These are phyloP conservation scores for Drosophila mimica DNA, from an alignment of 2,888 invertebrate genomes.

Conservation along the genomic window DNA sequence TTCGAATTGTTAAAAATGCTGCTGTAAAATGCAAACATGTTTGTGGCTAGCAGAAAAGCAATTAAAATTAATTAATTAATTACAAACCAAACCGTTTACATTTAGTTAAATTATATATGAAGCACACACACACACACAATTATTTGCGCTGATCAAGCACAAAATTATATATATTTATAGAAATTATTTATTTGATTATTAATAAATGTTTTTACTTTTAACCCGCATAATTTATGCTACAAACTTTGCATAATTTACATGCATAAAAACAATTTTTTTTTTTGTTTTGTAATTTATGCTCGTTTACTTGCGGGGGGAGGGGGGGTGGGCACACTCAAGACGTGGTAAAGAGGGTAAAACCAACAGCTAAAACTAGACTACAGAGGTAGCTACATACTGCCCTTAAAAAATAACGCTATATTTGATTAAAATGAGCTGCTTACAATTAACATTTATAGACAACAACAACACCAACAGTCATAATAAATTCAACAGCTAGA, in stretches of 20 bases:
- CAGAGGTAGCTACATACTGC: constrained; percentile 11
- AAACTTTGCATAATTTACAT: constrained; percentile 26
- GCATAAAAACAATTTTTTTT: constrained; percentile 4
- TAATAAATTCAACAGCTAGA: constrained; percentile 22
- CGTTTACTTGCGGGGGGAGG: constrained; percentile 10
- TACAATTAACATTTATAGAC: constrained; percentile 33
- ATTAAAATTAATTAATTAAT: constrained; percentile 51
- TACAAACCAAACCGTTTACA: constrained; percentile 45
- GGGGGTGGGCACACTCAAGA: neutral
- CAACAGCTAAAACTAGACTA: constrained; percentile 39
- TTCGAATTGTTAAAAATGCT: constrained; percentile 44
- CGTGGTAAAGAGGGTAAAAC: neutral
- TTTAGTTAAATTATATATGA: neutral
- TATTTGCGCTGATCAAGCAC: constrained; percentile 31
- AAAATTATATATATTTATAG: constrained; percentile 2
- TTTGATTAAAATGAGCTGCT: constrained; percentile 34
- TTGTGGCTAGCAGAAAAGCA: constrained; percentile 50
- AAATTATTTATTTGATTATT: constrained; percentile 14
- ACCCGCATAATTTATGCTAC: constrained; percentile 23
- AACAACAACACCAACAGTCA: constrained; percentile 33
- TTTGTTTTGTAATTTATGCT: constrained; percentile 16
- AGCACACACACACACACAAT: constrained; percentile 11
- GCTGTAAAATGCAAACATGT: constrained; percentile 58
- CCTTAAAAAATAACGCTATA: constrained; percentile 12
- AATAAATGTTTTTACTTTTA: constrained; percentile 17